These are phyloP conservation scores for Dryadula phaetusa DNA, from an alignment of 2,888 invertebrate genomes.

Conservation along the genomic window DNA sequence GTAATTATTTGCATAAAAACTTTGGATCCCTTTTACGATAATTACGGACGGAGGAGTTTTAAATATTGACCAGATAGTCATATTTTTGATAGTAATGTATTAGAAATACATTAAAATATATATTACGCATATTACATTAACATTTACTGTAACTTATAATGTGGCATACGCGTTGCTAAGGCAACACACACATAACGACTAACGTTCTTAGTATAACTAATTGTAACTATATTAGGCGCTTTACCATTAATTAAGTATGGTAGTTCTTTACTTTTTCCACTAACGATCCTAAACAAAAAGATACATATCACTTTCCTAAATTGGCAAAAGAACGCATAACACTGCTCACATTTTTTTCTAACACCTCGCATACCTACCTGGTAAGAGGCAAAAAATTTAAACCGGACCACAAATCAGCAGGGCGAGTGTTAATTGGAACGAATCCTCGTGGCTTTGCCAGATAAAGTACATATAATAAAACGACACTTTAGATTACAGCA, in stretches of 20 bases:
- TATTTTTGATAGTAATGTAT: too few relatives aligned
- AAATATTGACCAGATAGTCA: too few relatives aligned
- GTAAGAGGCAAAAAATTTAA: constrained; percentile 71
- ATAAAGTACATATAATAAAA: constrained; percentile 54
- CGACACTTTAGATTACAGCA: neutral
- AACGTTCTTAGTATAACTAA: neutral
- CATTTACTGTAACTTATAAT: too few relatives aligned
- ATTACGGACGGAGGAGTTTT: too few relatives aligned
- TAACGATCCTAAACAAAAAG: constrained; percentile 2
- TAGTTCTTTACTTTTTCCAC: neutral
- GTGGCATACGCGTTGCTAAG: too few relatives aligned
- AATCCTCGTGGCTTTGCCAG: constrained; percentile 66
- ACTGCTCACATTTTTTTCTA: constrained; percentile 55
- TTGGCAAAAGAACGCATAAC: constrained; percentile 20
- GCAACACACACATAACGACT: too few relatives aligned
- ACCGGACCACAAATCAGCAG: constrained; percentile 72
- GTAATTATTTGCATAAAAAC: too few relatives aligned
- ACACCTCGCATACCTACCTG: constrained; percentile 63
- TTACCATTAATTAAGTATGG: neutral
- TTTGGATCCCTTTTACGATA: too few relatives aligned
- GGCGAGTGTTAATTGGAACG: constrained; percentile 80
- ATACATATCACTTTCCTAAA: constrained; percentile 17
- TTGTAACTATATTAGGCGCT: neutral
- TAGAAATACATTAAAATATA: too few relatives aligned
- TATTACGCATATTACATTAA: too few relatives aligned